These are phyloP conservation scores for Conus canariensis DNA, from an alignment of 2,888 invertebrate species.

Conservation along the genomic window DNA sequence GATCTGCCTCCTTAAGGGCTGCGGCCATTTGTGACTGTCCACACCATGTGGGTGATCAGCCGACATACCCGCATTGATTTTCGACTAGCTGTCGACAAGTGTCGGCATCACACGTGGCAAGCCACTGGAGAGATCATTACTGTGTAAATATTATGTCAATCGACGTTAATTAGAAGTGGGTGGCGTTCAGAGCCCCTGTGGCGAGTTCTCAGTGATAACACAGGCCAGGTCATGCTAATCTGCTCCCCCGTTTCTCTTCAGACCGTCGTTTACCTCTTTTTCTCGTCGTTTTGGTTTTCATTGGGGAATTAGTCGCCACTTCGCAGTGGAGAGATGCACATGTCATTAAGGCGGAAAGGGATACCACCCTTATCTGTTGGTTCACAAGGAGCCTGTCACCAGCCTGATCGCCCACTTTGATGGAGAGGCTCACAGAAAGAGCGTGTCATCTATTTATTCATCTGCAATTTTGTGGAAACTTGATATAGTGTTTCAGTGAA, in stretches of 20 bases:
- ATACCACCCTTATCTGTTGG: too few species aligned
- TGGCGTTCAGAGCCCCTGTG: background rate
- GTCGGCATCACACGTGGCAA: constrained; percentile 36
- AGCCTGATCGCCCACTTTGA: too few species aligned
- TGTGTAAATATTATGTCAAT: constrained; percentile 58
- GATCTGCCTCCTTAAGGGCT: constrained; percentile 7
- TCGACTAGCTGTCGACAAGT: constrained; percentile 36
- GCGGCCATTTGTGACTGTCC: constrained; percentile 36
- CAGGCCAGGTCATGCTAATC: constrained; percentile 21
- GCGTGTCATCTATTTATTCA: too few species aligned
- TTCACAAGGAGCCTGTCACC: too few species aligned
- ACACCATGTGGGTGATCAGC: constrained; percentile 11
- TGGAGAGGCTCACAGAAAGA: too few species aligned
- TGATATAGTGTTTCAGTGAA: too few species aligned
- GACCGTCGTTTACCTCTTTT: background rate
- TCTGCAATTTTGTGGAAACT: too few species aligned
- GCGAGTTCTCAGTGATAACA: constrained; percentile 24
- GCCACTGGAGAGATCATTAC: constrained; percentile 53
- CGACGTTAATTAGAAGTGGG: constrained; percentile 53
- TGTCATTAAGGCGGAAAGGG: background rate
- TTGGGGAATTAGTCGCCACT: constrained; percentile 20
- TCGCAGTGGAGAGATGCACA: constrained; percentile 31
- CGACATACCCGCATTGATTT: constrained; percentile 32
- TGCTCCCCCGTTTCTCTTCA: background rate
- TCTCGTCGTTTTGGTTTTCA: too few species aligned